Evolutionary conservation across 2,797 vertebrate genomes (phyloP), one percentile per base, ranked within the genome.

Genomic region (Vireo griseus): DNA sequence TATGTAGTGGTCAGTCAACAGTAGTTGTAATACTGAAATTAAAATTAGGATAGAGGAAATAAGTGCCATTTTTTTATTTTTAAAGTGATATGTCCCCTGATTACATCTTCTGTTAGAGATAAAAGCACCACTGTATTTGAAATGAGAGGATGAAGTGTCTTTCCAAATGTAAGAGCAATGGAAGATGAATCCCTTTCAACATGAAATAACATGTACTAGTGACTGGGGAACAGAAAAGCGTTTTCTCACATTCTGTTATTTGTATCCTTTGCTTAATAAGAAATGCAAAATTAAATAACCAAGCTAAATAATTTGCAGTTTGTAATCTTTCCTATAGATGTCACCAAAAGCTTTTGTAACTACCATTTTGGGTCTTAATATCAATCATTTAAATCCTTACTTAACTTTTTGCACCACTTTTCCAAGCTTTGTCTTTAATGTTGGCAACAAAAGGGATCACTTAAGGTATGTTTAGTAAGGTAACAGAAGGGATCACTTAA

Each of bases 261-360:
- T 6, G 2, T 58, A 40, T 68, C 37, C 26, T 83, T 90, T 86
- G 65, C 20, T 85, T 84, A 14, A 16, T 85, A 87, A 40, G 52
- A 78, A 89, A 67, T 62, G 45, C 3, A 45, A 39, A 75, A 62
- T 37, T 18, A 61, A 62, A 73, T 86, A 66, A 5, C 5, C 29
- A 48, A 88, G 24, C 29, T 11, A 88, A 94, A 26, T 51, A 86
- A 72, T 68, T 65, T 95, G 82, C 48, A 91, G 55, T 94, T 92
- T 78, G 44, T 76, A 31, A 55, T 88, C 29, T 78, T 88, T 72
- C 92, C 94, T 95, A 69, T 90, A 95, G 94, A 76, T 91, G 94
- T 96, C 94, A 81, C 40, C 57, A 92, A 63, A 94, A 45, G 7
- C 10, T 71, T 92, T 86, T 42, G 16, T 71, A 86, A n/a, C 50